phyloP scores from a whole-genome alignment of 2,797 vertebrate genomes.

The Lepidocolaptes lacrymiger region DNA sequence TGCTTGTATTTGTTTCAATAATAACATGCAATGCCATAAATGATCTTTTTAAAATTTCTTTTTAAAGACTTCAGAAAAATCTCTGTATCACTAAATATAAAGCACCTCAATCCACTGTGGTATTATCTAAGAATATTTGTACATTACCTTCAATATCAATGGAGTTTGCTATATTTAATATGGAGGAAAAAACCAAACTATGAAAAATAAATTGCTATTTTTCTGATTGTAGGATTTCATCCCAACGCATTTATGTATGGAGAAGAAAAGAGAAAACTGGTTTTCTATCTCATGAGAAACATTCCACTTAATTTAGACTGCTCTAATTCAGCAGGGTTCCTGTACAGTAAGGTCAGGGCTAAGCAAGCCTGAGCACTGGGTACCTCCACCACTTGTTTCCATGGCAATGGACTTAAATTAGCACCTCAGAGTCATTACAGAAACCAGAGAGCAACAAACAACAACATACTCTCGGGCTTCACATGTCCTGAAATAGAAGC shows the following conservation, averaged over 20 bases:
- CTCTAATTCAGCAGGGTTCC: background rate
- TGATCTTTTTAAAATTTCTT: background rate
- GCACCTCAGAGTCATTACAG: slow-evolving; percentile 52
- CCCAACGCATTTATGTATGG: background rate
- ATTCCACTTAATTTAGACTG: slow-evolving; percentile 3
- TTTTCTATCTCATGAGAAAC: background rate
- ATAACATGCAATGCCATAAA: background rate
- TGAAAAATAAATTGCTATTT: background rate
- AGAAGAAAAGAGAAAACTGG: background rate
- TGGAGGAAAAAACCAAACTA: background rate
- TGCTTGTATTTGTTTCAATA: background rate
- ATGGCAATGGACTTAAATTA: slow-evolving; percentile 66
- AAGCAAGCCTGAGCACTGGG: background rate
- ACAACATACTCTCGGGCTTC: background rate
- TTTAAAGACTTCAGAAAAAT: background rate
- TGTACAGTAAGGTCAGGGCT: slow-evolving; percentile 38
- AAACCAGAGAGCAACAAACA: slow-evolving; percentile 29
- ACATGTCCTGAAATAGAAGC: slow-evolving; percentile 56
- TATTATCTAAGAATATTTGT: background rate
- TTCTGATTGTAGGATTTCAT: background rate
- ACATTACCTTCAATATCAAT: background rate
- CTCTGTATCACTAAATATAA: background rate
- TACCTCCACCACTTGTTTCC: slow-evolving; percentile 56
- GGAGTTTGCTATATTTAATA: background rate
- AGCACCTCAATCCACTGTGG: background rate